A percentile compares a stretch with the other conserved stretches of the same genome.
phyloP scores from a whole-genome alignment of 2,888 invertebrate genomes.

The Loripinus fragilis region DNA sequence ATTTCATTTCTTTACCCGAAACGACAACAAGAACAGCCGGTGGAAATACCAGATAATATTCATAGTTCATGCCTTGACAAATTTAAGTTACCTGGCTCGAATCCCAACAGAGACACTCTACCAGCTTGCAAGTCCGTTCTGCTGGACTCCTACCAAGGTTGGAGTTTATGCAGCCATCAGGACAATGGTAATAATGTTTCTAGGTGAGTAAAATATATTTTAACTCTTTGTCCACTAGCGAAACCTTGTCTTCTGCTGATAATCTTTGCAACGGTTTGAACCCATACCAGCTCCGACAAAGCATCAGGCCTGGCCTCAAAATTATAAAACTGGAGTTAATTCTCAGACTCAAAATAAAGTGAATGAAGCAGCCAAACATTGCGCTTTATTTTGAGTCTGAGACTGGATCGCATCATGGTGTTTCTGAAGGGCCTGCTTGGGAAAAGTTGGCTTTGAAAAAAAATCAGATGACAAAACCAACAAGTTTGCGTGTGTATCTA shows the following conservation, averaged over 20 bases:
- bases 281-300: too few relatives aligned
- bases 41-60: slow-evolving; percentile 25
- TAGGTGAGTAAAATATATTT: neutral
- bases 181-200: slow-evolving; percentile 15
- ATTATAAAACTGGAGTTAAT: too few relatives aligned
- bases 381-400: too few relatives aligned
- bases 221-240: too few relatives aligned
- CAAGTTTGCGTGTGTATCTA: neutral
- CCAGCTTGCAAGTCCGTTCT: slow-evolving; percentile 39
- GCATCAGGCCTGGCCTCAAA: too few relatives aligned
- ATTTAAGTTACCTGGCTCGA: neutral
- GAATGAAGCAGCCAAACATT: too few relatives aligned
- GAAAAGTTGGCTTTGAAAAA: too few relatives aligned
- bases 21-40: neutral
- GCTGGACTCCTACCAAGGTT: slow-evolving; percentile 43
- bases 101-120: slow-evolving; percentile 34
- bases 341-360: too few relatives aligned
- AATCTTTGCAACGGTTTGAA: too few relatives aligned
- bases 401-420: too few relatives aligned
- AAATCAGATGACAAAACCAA: neutral
- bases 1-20: neutral
- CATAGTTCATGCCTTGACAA: neutral
- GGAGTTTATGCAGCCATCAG: slow-evolving; percentile 30
- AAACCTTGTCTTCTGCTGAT: too few relatives aligned
- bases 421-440: too few relatives aligned